Percentiles rank a stretch among this genome's conserved stretches.
Evolutionary conservation across 2,888 invertebrate species (phyloP).

Genomic region (Neoitamus cyanurus): DNA sequence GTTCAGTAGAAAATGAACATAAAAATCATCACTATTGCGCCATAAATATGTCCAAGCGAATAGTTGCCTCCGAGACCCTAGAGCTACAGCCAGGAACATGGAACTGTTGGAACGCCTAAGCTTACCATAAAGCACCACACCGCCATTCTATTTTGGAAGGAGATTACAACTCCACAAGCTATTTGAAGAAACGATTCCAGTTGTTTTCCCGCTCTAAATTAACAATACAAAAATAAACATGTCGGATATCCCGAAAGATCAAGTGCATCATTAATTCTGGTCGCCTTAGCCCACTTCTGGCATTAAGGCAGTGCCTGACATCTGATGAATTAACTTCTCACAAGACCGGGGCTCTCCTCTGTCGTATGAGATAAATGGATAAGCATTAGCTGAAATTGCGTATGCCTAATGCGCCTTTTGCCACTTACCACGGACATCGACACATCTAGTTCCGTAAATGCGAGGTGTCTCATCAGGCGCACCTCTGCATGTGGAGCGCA

Average conservation of each 20-base stretch:
- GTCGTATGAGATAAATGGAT: slow-evolving; percentile 46
- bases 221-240: slow-evolving; percentile 41
- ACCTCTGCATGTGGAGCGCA: neutral
- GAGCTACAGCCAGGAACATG: neutral
- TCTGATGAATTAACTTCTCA: slow-evolving; percentile 49
- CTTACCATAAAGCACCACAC: neutral
- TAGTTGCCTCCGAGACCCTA: neutral
- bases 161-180: neutral
- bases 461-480: slow-evolving; percentile 29
- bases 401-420: slow-evolving; percentile 46
- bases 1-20: neutral
- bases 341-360: neutral
- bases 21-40: slow-evolving; percentile 25
- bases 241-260: slow-evolving; percentile 31
- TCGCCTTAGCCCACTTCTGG: neutral
- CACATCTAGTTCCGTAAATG: neutral
- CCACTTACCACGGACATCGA: slow-evolving; percentile 13
- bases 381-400: slow-evolving; percentile 49
- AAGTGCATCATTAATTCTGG: slow-evolving; percentile 43
- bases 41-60: slow-evolving; percentile 15
- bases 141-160: slow-evolving; percentile 14
- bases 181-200: neutral
- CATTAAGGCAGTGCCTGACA: slow-evolving; percentile 34
- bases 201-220: slow-evolving; percentile 14
- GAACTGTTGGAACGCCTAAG: neutral